Evolutionary conservation across 2,113 vertebrate species (phyloP), one percentile per base, ranked within the genome.

Genomic region (Petrocephalus zakoni): DNA sequence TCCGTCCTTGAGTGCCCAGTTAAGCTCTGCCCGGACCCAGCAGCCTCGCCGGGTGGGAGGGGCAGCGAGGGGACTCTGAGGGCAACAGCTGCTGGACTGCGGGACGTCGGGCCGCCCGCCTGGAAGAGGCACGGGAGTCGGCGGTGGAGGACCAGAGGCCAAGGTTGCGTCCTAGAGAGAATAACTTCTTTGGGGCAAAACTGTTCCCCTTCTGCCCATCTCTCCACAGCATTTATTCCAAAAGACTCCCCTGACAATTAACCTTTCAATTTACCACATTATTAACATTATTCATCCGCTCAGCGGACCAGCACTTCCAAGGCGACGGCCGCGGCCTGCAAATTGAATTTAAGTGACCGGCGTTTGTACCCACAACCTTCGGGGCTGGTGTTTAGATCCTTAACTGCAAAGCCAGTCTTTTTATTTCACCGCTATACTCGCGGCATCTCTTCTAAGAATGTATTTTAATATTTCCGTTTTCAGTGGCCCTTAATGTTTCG

Each of bases 51-150:
- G 87, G 85, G 90, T 90, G 90, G 46, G 90, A 90, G 90, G 92
- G 19, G 88, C 88, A 55, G 90, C 87, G 89, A 90, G 87, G 89
- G 82, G 89, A 88, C 87, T 78, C 81, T 89, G 78, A 34, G 88
- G 91, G 89, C 93, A 94, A 94, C 95, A 95, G 93, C 95, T 95
- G 95, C 92, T 90, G 85, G 92, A 88, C 95, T 89, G 93, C 93
- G 90, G 94, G 93, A 92, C 86, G 90, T 91, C 91, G 61, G 49
- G 91, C 92, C 91, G 19, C 90, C 93, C 93, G 92, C 92, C 92
- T 92, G 88, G 91, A 56, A 58, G 90, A 90, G 90, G 51, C 87
- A 90, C 87, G 89, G 83, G 78, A 87, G 25, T 21, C 61, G 86
- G 91, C 90, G 90, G 4, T 51, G 89, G 85, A 89, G 89, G 90